Evolutionary conservation across 2,113 vertebrate genomes (phyloP).

Genomic region (Eurypyga helias): DNA sequence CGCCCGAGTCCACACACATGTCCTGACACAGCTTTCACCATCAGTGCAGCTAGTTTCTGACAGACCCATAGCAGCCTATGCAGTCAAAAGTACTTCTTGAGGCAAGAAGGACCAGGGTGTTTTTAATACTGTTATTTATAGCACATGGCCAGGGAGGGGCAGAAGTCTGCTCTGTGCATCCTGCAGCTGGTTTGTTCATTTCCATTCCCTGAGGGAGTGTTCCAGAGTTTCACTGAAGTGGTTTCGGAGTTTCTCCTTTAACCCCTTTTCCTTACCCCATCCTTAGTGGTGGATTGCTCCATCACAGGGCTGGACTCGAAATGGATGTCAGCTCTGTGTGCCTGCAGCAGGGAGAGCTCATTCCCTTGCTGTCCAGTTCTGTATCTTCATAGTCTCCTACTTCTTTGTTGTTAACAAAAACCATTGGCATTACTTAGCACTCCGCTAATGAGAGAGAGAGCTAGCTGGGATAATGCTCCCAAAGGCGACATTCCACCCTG

Average conservation of each 20-base stretch:
- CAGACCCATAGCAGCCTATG: background rate
- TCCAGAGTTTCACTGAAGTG: background rate
- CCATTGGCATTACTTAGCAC: background rate
- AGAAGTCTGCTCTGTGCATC: background rate
- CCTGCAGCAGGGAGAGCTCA: background rate
- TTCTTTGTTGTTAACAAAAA: background rate
- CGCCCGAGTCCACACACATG: background rate
- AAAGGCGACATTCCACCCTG: background rate
- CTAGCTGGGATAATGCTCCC: background rate
- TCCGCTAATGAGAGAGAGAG: background rate
- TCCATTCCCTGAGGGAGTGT: background rate
- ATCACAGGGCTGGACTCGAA: background rate
- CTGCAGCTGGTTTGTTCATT: constrained; percentile 29
- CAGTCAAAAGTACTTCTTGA: background rate
- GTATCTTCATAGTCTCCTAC: background rate
- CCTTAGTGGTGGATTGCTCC: background rate
- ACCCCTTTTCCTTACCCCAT: background rate
- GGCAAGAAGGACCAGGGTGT: background rate
- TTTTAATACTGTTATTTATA: background rate
- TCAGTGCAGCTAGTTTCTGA: background rate
- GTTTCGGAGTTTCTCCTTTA: constrained; percentile 26
- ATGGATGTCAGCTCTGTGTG: background rate
- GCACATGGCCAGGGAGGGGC: background rate
- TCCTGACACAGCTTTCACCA: background rate
- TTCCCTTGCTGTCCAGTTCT: background rate